Base-by-base conservation (phyloP, 2,797 vertebrate species). In the Micromesistius poutassou region DNA sequence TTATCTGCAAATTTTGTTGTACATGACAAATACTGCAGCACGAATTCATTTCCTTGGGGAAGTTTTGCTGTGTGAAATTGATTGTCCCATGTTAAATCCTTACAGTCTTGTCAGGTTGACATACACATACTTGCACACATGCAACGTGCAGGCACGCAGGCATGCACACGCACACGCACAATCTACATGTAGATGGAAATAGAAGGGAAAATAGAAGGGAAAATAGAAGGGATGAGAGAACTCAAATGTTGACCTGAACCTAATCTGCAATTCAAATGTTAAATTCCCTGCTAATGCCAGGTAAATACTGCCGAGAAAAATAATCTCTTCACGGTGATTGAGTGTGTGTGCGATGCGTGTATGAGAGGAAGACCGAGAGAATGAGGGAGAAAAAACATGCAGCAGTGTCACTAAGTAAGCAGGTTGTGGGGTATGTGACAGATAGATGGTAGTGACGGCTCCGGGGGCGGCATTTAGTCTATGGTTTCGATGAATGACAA, bases 401-500 rank as follows among this genome's bases (percentile, higher is more conserved):
- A 9, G 50, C 19, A 7, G 19, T 8, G 46, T 50, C 46, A 50
- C 46, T 3, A 19, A 5, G 16, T 22, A n/a, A 78, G 40, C 19
- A 62, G 36, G 66, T 80, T 71, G 79, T 25, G 81, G 76, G 83
- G 62, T 71, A 75, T 55, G 77, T 66, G 42, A 62, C 30, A 75
- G 77, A 28, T 46, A 16, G 8, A 33, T 33, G 31, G 77, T 74
- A 55, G 80, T 31, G 73, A 16, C 71, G 74, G 13, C 84, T 73
- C 42, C 30, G 0, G 9, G 9, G 25, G 79, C 74, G 76, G 73
- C 73, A 81, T 75, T 78, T 46, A 82, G 46, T 83, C 50, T 77
- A 19, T 12, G 78, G 75, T 70, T 30, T 81, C 1, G 35, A 75
- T 74, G 86, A 83, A 81, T 71, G 83, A 77, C 71, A 62, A 46